Evolutionary conservation across 2,888 invertebrate genomes (phyloP).

Genomic region (Branchellion lobata): DNA sequence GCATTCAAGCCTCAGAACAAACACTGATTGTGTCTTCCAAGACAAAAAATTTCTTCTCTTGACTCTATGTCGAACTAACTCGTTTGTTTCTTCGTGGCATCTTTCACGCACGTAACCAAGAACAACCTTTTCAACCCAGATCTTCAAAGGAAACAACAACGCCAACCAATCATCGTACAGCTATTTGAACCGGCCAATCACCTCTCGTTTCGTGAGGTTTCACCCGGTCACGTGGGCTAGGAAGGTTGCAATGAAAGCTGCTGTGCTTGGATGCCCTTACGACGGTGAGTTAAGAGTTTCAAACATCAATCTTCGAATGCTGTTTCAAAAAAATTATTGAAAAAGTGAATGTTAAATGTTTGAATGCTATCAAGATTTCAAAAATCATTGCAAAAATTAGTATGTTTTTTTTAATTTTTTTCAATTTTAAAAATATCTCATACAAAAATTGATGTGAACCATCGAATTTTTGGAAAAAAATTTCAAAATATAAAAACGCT

Average conservation of each 20-base stretch:
- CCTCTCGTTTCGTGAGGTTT: constrained; percentile 64
- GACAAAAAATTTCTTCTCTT: too few species aligned
- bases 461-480: too few species aligned
- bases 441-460: too few species aligned
- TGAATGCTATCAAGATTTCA: neutral
- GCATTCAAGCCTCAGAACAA: too few species aligned
- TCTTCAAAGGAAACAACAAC: constrained; percentile 39
- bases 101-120: neutral
- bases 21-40: too few species aligned
- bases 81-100: neutral
- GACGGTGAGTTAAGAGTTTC: constrained; percentile 56
- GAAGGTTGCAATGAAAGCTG: constrained; percentile 64
- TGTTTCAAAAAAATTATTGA: too few species aligned
- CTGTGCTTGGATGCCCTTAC: constrained; percentile 65
- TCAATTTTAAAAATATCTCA: too few species aligned
- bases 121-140: constrained; percentile 5
- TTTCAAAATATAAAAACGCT: too few species aligned
- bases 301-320: neutral
- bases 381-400: neutral
- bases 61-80: neutral
- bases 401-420: neutral
- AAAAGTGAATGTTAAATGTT: neutral
- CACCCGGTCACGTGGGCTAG: constrained; percentile 65
- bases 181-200: constrained; percentile 65
- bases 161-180: constrained; percentile 57